phyloP scores from a whole-genome alignment of 1,140 invertebrate species.

The Megalonaias nervosa region DNA sequence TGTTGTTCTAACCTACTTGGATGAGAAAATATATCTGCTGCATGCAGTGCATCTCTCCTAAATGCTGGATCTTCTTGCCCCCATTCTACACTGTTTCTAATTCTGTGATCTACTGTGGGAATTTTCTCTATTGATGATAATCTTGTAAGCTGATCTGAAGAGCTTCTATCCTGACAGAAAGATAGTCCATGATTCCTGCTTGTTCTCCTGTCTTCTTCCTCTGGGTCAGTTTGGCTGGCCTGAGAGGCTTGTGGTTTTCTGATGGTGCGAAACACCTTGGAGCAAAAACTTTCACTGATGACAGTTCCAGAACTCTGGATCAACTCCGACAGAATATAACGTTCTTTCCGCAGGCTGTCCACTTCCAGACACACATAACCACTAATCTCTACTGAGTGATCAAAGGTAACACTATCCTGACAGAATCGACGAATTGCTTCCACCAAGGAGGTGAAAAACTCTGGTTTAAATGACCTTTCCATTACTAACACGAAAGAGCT shows the following conservation, averaged over 20 bases:
- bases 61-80: too few species aligned
- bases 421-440: background rate
- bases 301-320: conserved; percentile 9
- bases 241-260: background rate
- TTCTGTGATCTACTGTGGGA: too few species aligned
- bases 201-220: too few species aligned
- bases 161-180: too few species aligned
- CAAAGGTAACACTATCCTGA: background rate
- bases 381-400: conserved; percentile 16
- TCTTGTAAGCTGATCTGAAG: too few species aligned
- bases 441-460: conserved; percentile 18
- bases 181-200: too few species aligned
- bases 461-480: conserved; percentile 1
- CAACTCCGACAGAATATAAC: conserved; percentile 5
- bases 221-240: too few species aligned
- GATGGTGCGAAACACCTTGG: conserved; percentile 8
- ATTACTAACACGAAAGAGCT: background rate
- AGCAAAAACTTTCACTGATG: conserved; percentile 10
- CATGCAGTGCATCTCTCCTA: too few species aligned
- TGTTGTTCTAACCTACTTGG: too few species aligned
- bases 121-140: too few species aligned
- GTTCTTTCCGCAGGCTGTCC: conserved; percentile 8
- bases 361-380: conserved; percentile 17
- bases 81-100: too few species aligned
- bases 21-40: too few species aligned